Percentiles rank a stretch among this genome's conserved stretches.
Evolutionary conservation across 2,113 vertebrate genomes (phyloP).

Genomic region (Ahaetulla prasina): DNA sequence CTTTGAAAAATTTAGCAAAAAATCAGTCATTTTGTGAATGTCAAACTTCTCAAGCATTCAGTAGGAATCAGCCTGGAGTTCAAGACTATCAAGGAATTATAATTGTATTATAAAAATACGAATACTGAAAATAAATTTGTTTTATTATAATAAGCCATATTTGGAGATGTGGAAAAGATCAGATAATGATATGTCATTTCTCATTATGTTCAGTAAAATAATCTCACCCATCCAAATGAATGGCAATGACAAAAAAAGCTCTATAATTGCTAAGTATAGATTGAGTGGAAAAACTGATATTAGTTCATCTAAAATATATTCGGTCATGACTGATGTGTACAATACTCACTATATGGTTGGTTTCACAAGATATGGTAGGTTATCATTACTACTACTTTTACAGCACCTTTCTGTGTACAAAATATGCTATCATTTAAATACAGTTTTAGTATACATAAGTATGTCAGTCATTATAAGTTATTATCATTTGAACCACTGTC

Average conservation of each 20-base stretch:
- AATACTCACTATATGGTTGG: not conserved
- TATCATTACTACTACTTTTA: not conserved
- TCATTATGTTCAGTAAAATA: not conserved
- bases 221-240: slow-evolving; percentile 6
- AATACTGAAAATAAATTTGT: not conserved
- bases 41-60: slow-evolving; percentile 13
- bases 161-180: not conserved
- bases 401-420: not conserved
- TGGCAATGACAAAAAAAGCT: not conserved
- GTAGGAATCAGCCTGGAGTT: slow-evolving; percentile 24
- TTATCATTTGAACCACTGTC: not conserved
- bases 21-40: slow-evolving; percentile 16
- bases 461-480: not conserved
- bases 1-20: slow-evolving; percentile 24
- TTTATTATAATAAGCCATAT: not conserved
- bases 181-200: slow-evolving; percentile 15
- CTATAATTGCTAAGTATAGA: not conserved
- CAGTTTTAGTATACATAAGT: not conserved
- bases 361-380: not conserved
- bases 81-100: slow-evolving; percentile 34
- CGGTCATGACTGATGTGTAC: not conserved
- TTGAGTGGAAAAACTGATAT: not conserved
- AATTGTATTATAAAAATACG: slow-evolving; percentile 30
- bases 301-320: not conserved
- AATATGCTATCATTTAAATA: not conserved